phyloP scores from a whole-genome alignment of 2,888 invertebrate genomes.

The Tachina fera region DNA sequence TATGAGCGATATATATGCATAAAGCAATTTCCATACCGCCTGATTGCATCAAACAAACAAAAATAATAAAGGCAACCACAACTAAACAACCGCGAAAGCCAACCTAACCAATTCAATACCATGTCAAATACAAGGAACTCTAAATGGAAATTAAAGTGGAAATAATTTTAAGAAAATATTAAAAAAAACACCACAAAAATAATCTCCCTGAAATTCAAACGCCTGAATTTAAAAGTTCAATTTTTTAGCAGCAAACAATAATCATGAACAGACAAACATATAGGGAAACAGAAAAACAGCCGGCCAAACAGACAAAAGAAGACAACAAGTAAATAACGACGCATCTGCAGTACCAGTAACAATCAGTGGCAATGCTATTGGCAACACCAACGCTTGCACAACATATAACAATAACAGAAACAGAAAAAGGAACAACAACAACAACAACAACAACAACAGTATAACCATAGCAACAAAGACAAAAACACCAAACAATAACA shows the following conservation, averaged over 20 bases:
- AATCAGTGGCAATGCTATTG: slow-evolving; percentile 64
- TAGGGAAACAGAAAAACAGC: slow-evolving; percentile 32
- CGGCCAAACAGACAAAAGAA: slow-evolving; percentile 42
- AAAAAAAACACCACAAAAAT: slow-evolving; percentile 58
- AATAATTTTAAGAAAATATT: slow-evolving; percentile 31
- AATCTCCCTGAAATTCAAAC: slow-evolving; percentile 60
- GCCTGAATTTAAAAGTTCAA: slow-evolving; percentile 44
- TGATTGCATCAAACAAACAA: slow-evolving; percentile 76
- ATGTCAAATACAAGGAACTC: slow-evolving; percentile 57
- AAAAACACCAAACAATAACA: slow-evolving; percentile 55
- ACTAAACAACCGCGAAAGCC: slow-evolving; percentile 52
- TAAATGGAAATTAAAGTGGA: slow-evolving; percentile 60
- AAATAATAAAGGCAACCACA: slow-evolving; percentile 68
- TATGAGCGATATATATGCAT: slow-evolving; percentile 38
- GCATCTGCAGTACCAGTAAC: slow-evolving; percentile 59
- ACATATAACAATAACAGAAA: slow-evolving; percentile 10
- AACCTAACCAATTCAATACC: slow-evolving; percentile 51
- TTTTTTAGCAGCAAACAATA: slow-evolving; percentile 54
- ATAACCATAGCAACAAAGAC: slow-evolving; percentile 45
- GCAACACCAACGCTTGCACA: slow-evolving; percentile 58
- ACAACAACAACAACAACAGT: slow-evolving; percentile 20
- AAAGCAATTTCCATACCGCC: slow-evolving; percentile 78
- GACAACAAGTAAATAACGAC: slow-evolving; percentile 52
- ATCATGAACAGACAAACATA: slow-evolving; percentile 44
- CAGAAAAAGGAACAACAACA: slow-evolving; percentile 1